phyloP scores from a whole-genome alignment of 2,113 vertebrate species.

The Tupaia tana region DNA sequence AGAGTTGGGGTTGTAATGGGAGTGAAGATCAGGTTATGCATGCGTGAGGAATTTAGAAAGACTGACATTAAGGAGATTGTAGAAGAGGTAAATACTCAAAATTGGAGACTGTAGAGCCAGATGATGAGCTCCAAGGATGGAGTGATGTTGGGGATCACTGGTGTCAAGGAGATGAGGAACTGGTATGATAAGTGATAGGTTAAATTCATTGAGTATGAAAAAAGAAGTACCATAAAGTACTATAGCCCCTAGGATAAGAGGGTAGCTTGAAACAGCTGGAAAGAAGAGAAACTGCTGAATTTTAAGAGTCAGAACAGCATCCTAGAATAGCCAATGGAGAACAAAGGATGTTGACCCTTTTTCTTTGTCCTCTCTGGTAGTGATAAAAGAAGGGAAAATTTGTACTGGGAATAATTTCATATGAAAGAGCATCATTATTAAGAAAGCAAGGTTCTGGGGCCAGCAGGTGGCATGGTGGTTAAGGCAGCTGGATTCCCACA shows the following conservation, averaged over 20 bases:
- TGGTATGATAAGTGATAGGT: not conserved
- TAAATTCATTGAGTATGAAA: not conserved
- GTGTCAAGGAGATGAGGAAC: not conserved
- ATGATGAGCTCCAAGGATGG: not conserved
- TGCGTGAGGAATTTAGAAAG: not conserved
- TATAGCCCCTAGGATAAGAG: not conserved
- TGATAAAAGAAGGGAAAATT: not conserved
- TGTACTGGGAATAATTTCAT: not conserved
- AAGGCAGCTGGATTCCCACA: too few species aligned
- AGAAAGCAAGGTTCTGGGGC: not conserved
- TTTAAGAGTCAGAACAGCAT: not conserved
- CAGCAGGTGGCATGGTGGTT: too few species aligned
- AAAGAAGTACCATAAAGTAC: not conserved
- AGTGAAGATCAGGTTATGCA: not conserved
- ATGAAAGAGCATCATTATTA: not conserved
- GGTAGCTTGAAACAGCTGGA: not conserved
- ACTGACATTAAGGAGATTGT: not conserved
- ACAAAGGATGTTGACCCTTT: not conserved
- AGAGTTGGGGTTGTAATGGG: not conserved
- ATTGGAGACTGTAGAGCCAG: not conserved
- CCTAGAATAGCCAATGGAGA: not conserved
- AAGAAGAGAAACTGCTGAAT: not conserved
- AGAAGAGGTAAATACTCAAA: not conserved
- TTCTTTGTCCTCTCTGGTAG: not conserved
- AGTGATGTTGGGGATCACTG: accelerated